A percentile compares a stretch with the other conserved stretches of the same genome.
phyloP scores from a whole-genome alignment of 2,113 vertebrate genomes.

The Baryphthengus martii region DNA sequence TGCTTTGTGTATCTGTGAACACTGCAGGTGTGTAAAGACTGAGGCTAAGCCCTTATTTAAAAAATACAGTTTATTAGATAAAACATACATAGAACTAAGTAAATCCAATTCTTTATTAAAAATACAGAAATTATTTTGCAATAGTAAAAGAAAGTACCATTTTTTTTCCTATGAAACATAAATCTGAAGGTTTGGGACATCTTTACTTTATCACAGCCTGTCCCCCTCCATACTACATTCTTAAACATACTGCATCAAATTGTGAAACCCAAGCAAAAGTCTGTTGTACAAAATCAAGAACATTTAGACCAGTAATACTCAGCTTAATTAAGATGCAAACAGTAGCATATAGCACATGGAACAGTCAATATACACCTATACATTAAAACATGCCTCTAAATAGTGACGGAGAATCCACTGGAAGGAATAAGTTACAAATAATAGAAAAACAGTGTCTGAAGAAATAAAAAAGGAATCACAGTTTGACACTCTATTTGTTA shows the following conservation, averaged over 20 bases:
- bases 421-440: constrained; percentile 39
- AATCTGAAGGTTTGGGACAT: constrained; percentile 40
- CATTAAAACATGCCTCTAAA: constrained; percentile 65
- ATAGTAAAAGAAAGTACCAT: constrained; percentile 58
- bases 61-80: constrained; percentile 65
- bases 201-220: not conserved
- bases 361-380: constrained; percentile 57
- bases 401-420: constrained; percentile 38
- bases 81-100: constrained; percentile 49
- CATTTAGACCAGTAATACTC: constrained; percentile 44
- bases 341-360: constrained; percentile 32
- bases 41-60: constrained; percentile 10
- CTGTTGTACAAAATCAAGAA: constrained; percentile 33
- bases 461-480: constrained; percentile 31
- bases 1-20: not conserved
- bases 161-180: constrained; percentile 58
- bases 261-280: constrained; percentile 38
- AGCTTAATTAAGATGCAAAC: constrained; percentile 42
- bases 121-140: constrained; percentile 64
- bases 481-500: constrained; percentile 19
- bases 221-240: not conserved
- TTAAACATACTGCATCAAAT: constrained; percentile 27
- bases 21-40: not conserved
- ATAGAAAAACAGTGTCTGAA: not conserved
- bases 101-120: constrained; percentile 68